A percentile compares a stretch with the other conserved stretches of the same genome.
Conservation (phyloP, 2,888 invertebrate genomes). For the Spodoptera exigua region DNA sequence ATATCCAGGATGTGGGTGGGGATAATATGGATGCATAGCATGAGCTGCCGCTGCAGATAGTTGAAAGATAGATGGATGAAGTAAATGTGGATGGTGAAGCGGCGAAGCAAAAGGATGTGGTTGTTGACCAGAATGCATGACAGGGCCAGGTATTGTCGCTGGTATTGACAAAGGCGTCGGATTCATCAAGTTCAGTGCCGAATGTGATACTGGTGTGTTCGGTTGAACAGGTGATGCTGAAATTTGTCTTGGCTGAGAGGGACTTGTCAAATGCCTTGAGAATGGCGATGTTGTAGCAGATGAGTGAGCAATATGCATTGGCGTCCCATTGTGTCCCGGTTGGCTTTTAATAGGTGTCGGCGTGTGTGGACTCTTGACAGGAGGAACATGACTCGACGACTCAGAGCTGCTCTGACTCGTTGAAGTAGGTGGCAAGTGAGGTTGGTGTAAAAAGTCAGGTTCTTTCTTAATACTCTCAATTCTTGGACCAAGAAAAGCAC, state of each 20-base stretch:
- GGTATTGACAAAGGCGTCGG: constrained; percentile 90
- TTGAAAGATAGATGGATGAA: constrained; percentile 90
- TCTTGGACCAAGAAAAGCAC: constrained; percentile 90
- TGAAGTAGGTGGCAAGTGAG: constrained; percentile 86
- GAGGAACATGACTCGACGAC: constrained; percentile 84
- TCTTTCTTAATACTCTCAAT: constrained; percentile 93
- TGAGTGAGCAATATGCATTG: constrained; percentile 79
- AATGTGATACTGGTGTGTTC: constrained; percentile 88
- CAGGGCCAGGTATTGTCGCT: constrained; percentile 91
- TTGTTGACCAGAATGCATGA: constrained; percentile 93
- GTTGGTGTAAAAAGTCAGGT: constrained; percentile 90
- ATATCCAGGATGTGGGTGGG: constrained; percentile 92
- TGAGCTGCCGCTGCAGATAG: constrained; percentile 90
- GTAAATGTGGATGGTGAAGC: constrained; percentile 92
- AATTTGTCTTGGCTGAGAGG: constrained; percentile 85
- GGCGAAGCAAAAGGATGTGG: constrained; percentile 91
- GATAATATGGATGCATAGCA: constrained; percentile 92
- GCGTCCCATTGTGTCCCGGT: constrained; percentile 79
- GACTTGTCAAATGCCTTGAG: constrained; percentile 85
- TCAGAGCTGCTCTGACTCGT: constrained; percentile 85
- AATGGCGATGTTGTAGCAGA: constrained; percentile 86
- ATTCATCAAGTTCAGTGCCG: constrained; percentile 90
- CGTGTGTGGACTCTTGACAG: constrained; percentile 88
- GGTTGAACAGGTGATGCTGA: constrained; percentile 86
- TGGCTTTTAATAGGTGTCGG: constrained; percentile 88